These are phyloP conservation scores for Asbolus verrucosus DNA, from an alignment of 1,140 invertebrate species.

Conservation along the genomic window DNA sequence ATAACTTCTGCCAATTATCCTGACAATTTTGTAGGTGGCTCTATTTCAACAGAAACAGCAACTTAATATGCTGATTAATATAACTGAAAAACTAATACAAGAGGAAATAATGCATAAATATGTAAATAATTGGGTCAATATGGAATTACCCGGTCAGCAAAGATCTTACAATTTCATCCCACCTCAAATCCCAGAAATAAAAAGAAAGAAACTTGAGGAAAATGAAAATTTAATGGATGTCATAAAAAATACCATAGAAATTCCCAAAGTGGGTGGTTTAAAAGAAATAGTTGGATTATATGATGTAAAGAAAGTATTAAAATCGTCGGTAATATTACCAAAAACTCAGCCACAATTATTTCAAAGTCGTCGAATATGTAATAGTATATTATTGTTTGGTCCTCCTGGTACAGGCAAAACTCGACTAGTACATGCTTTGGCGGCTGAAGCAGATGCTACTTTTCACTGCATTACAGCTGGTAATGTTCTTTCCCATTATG, in stretches of 20 bases:
- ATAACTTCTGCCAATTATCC: neutral
- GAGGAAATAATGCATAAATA: neutral
- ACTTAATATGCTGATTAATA: neutral
- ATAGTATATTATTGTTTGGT: conserved; percentile 76
- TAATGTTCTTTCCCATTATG: conserved; percentile 69
- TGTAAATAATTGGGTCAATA: neutral
- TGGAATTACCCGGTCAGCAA: neutral
- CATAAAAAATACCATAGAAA: conserved; percentile 41
- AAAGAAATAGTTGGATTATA: conserved; percentile 56
- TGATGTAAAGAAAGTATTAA: conserved; percentile 47
- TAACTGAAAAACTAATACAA: conserved; percentile 1
- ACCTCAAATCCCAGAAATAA: neutral
- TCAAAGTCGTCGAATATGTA: conserved; percentile 55
- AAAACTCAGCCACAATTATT: conserved; percentile 61
- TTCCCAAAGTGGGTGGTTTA: conserved; percentile 56
- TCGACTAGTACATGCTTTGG: conserved; percentile 71
- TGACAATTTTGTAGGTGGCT: conserved; percentile 2
- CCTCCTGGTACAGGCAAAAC: conserved; percentile 82
- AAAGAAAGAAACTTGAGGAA: neutral
- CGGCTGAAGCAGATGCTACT: conserved; percentile 67
- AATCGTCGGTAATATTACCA: conserved; percentile 56
- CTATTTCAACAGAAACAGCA: conserved; percentile 23
- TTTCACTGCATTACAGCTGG: conserved; percentile 70
- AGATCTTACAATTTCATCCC: neutral
- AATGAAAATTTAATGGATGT: neutral